These are phyloP conservation scores for Cololabis saira DNA, from an alignment of 2,113 vertebrate species.

Conservation along the genomic window DNA sequence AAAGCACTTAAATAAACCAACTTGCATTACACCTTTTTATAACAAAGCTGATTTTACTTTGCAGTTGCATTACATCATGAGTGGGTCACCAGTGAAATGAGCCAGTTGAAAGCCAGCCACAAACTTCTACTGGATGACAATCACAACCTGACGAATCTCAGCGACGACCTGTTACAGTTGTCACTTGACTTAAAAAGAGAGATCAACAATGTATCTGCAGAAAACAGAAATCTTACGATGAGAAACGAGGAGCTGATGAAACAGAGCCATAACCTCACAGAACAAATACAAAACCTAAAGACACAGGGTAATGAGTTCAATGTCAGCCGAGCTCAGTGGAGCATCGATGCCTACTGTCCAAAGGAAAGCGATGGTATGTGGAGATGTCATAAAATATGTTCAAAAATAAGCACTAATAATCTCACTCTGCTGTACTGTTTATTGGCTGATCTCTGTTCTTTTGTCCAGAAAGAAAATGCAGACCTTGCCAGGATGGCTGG, in stretches of 20 bases:
- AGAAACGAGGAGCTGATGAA: background rate
- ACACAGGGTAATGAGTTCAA: rapidly evolving
- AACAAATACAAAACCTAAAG: background rate
- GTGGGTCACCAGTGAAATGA: background rate
- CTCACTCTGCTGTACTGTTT: background rate
- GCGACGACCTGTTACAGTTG: background rate
- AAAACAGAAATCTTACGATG: background rate
- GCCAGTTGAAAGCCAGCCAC: background rate
- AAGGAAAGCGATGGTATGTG: background rate
- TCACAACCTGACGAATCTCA: background rate
- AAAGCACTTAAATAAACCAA: too few relatives aligned
- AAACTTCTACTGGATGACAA: background rate
- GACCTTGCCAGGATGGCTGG: background rate
- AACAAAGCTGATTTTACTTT: background rate
- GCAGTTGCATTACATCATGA: background rate
- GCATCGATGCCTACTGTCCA: constrained; percentile 41
- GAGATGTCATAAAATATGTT: background rate
- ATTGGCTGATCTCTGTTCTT: background rate
- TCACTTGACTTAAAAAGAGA: background rate
- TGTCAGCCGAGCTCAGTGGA: constrained; percentile 19
- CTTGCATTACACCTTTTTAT: background rate
- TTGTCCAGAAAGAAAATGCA: background rate
- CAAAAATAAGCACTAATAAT: background rate
- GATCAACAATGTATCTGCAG: background rate
- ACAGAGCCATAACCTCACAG: background rate